Conservation (phyloP, 2,797 vertebrate species). For the Lithobates pipiens region DNA sequence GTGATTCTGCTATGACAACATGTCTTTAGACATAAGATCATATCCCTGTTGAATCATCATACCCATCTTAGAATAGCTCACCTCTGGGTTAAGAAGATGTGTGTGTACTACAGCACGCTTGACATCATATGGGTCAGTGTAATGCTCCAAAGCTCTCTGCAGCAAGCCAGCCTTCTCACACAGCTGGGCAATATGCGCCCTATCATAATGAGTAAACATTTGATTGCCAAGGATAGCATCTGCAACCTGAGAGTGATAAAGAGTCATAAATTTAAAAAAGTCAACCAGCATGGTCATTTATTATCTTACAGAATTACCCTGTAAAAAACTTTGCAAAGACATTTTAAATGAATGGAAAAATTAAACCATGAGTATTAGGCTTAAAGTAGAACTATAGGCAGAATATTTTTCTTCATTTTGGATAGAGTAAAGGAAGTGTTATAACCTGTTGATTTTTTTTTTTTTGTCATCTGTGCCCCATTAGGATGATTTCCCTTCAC, state of each 20-base stretch:
- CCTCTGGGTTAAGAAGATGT: conserved; percentile 90
- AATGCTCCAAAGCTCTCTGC: conserved; percentile 90
- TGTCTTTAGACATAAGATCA: not conserved
- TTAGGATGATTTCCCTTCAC: too few relatives aligned
- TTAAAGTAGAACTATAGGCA: not conserved
- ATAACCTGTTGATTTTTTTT: too few relatives aligned
- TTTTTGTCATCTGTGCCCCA: too few relatives aligned
- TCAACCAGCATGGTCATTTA: not conserved
- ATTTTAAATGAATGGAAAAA: not conserved
- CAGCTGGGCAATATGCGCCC: conserved; percentile 89
- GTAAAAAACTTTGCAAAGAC: not conserved
- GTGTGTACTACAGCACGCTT: conserved; percentile 90
- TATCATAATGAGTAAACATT: conserved; percentile 94
- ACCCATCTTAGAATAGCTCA: conserved; percentile 63
- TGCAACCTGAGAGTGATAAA: conserved; percentile 80
- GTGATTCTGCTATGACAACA: not conserved
- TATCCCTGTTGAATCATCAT: not conserved
- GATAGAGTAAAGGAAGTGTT: too few relatives aligned
- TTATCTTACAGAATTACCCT: not conserved
- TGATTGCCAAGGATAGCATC: conserved; percentile 94
- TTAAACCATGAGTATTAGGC: not conserved
- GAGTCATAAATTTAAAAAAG: not conserved
- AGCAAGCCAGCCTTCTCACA: conserved; percentile 93
- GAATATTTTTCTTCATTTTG: too few relatives aligned
- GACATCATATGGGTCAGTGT: conserved; percentile 89